phyloP scores from a whole-genome alignment of 2,797 vertebrate species.

The Lagocephalus sceleratus region DNA sequence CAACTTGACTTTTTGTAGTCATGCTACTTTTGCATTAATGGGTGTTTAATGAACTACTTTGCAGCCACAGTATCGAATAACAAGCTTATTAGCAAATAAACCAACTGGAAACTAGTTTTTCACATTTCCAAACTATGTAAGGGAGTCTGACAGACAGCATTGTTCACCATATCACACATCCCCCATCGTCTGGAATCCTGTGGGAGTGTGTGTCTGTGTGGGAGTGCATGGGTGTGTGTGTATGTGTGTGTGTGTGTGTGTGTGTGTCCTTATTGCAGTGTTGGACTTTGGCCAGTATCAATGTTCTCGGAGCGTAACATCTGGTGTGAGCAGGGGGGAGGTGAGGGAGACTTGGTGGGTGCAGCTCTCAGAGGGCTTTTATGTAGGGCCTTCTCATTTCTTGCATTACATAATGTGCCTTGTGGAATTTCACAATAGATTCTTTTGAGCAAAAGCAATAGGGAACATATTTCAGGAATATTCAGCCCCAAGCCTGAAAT shows the following conservation, averaged over 20 bases:
- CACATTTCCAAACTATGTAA: background rate
- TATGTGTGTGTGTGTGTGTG: background rate
- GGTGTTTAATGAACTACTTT: no score
- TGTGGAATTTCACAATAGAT: background rate
- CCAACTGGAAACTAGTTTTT: background rate
- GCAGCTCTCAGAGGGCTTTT: slow-evolving; percentile 7
- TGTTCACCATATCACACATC: slow-evolving; percentile 1
- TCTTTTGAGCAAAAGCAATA: background rate
- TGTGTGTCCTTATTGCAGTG: slow-evolving; percentile 21
- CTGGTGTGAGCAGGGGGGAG: slow-evolving; percentile 38
- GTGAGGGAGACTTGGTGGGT: slow-evolving; percentile 4
- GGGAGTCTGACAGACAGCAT: background rate
- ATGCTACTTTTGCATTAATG: no score
- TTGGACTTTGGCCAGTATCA: slow-evolving; percentile 38
- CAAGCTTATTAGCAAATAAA: no score
- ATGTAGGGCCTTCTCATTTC: slow-evolving; percentile 1
- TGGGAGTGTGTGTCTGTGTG: background rate
- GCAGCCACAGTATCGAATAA: no score
- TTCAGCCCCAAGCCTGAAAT: no score
- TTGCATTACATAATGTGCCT: slow-evolving; percentile 15
- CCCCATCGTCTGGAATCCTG: background rate
- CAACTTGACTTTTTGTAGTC: no score
- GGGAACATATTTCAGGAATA: no score
- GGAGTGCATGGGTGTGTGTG: background rate
- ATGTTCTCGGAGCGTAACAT: slow-evolving; percentile 30